phyloP scores from a whole-genome alignment of 1,140 invertebrate species.

The Wiebesia pumilae region DNA sequence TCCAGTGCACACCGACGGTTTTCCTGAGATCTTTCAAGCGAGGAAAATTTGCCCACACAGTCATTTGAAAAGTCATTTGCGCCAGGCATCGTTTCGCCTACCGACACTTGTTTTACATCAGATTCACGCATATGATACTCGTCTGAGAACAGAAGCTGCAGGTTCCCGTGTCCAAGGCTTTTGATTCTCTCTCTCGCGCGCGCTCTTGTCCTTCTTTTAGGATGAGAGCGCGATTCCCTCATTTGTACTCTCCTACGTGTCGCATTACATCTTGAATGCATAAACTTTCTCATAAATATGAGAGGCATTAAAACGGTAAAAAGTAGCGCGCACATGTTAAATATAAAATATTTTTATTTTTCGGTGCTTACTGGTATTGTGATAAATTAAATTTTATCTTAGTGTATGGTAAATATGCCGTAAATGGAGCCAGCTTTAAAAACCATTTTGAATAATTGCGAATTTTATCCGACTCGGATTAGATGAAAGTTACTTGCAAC shows the following conservation, averaged over 20 bases:
- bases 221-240: not conserved
- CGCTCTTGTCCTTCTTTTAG: not conserved
- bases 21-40: not conserved
- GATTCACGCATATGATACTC: not conserved
- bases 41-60: not conserved
- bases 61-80: slow-evolving; percentile 18
- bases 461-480: not conserved
- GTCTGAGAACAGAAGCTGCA: not conserved
- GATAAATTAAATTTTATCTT: not conserved
- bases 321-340: not conserved
- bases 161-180: not conserved
- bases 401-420: not conserved
- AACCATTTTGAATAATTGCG: not conserved
- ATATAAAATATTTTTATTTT: not conserved
- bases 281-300: not conserved
- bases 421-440: not conserved
- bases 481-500: not conserved
- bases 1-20: slow-evolving; percentile 31
- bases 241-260: not conserved
- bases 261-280: not conserved
- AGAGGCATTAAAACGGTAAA: not conserved
- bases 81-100: not conserved
- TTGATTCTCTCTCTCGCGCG: not conserved
- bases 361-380: not conserved
- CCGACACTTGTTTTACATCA: not conserved